Percentiles rank a stretch among this genome's conserved stretches.
Conservation (phyloP, 2,888 invertebrate genomes). For the Hemithea aestivaria region DNA sequence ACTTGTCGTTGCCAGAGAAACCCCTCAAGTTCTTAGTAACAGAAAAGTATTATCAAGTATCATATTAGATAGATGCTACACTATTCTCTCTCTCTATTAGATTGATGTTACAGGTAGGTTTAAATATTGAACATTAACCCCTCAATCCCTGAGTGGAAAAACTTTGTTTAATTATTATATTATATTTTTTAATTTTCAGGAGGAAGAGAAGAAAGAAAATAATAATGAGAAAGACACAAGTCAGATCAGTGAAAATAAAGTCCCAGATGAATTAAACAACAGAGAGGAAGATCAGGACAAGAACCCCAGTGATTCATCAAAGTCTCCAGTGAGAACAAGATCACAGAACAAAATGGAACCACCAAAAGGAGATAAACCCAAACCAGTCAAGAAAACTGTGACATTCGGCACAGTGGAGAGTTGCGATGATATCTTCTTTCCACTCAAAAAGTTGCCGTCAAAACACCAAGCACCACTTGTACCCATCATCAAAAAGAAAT, state of each 20-base stretch:
- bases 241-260: conserved; percentile 49
- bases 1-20: too few relatives aligned
- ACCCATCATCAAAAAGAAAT: conserved; percentile 82
- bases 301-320: conserved; percentile 47
- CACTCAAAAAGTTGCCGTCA: conserved; percentile 76
- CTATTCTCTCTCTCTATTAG: too few relatives aligned
- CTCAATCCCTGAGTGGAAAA: too few relatives aligned
- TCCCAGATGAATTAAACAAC: conserved; percentile 39
- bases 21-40: too few relatives aligned
- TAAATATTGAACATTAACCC: too few relatives aligned
- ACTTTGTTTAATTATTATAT: not conserved
- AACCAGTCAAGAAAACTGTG: conserved; percentile 80
- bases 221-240: conserved; percentile 60
- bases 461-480: conserved; percentile 81
- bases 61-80: too few relatives aligned
- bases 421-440: conserved; percentile 79
- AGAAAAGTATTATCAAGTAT: too few relatives aligned
- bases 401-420: conserved; percentile 82
- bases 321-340: conserved; percentile 69
- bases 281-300: conserved; percentile 45
- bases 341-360: conserved; percentile 77
- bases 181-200: conserved; percentile 42
- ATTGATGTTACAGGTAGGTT: too few relatives aligned
- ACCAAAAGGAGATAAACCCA: conserved; percentile 62
- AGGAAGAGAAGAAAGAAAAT: conserved; percentile 76